These are phyloP conservation scores for Sternarchorhynchus goeldii DNA, from an alignment of 2,797 vertebrate genomes.

Conservation along the genomic window DNA sequence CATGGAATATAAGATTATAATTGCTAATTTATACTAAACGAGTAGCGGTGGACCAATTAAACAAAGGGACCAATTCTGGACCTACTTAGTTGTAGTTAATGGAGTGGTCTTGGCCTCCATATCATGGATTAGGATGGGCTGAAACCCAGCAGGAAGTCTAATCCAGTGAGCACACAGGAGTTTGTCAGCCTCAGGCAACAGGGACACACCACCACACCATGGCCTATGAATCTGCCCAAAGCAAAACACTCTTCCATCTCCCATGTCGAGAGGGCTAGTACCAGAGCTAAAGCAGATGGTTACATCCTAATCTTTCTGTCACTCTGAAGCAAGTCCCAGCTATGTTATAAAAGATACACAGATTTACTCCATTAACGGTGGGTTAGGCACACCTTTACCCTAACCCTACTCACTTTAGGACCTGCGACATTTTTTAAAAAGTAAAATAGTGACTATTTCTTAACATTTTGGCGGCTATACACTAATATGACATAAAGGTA, in stretches of 20 bases:
- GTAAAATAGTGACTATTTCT: too few relatives aligned
- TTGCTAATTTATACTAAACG: neutral
- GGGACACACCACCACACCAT: slow-evolving; percentile 16
- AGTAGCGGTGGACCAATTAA: neutral
- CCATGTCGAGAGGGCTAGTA: neutral
- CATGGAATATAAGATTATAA: too few relatives aligned
- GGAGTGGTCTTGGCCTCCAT: neutral
- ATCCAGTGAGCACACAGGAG: slow-evolving; percentile 31
- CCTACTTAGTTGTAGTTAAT: slow-evolving; percentile 20
- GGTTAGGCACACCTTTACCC: neutral
- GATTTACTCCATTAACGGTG: neutral
- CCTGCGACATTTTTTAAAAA: neutral
- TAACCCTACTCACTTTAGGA: neutral
- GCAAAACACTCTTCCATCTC: neutral
- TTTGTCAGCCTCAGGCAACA: slow-evolving; percentile 29
- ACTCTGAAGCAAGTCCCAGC: neutral
- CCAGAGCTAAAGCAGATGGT: slow-evolving; percentile 33
- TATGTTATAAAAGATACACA: neutral
- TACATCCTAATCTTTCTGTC: slow-evolving; percentile 22
- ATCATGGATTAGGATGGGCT: slow-evolving; percentile 24
- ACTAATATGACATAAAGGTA: too few relatives aligned
- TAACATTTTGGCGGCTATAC: too few relatives aligned
- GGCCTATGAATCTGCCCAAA: slow-evolving; percentile 48
- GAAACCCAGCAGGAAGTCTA: slow-evolving; percentile 40
- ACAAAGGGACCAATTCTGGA: neutral